A percentile compares a stretch with the other conserved stretches of the same genome.
These are phyloP conservation scores for Miniopterus natalensis DNA, from an alignment of 2,113 vertebrate species.

Conservation along the genomic window DNA sequence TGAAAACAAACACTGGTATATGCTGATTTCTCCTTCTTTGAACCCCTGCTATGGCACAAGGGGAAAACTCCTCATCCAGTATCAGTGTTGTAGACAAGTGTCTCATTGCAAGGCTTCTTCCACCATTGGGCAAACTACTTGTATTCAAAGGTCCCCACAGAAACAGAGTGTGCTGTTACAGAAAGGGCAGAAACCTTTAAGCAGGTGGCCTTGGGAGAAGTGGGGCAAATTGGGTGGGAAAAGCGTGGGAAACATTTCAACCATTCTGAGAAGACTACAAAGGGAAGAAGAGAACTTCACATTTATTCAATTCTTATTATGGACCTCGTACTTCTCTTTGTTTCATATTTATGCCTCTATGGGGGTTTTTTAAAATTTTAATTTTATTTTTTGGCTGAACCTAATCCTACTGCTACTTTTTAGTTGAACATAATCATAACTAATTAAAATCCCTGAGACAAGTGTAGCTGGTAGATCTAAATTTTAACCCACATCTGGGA, in stretches of 20 bases:
- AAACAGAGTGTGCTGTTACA: not conserved
- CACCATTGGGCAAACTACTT: not conserved
- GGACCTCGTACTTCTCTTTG: not conserved
- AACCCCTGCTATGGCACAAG: not conserved
- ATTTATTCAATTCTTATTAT: slow-evolving; percentile 5
- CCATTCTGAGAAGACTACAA: not conserved
- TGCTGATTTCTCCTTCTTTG: not conserved
- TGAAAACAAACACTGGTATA: not conserved
- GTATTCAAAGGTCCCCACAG: not conserved
- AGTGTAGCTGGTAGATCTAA: not conserved
- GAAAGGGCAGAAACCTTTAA: not conserved
- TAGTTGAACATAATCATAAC: slow-evolving; percentile 3
- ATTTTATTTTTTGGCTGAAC: not conserved
- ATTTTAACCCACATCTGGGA: not conserved
- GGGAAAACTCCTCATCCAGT: not conserved
- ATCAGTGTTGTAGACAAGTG: not conserved
- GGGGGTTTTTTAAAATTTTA: not conserved
- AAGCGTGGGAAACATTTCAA: not conserved
- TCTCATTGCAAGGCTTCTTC: not conserved
- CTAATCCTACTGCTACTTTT: slow-evolving; percentile 9
- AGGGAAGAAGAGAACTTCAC: slow-evolving; percentile 34
- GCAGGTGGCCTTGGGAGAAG: not conserved
- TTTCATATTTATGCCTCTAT: not conserved
- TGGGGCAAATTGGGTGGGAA: not conserved
- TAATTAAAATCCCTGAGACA: slow-evolving; percentile 3